These are phyloP conservation scores for Crematogaster levior DNA, from an alignment of 2,888 invertebrate genomes.

Conservation along the genomic window DNA sequence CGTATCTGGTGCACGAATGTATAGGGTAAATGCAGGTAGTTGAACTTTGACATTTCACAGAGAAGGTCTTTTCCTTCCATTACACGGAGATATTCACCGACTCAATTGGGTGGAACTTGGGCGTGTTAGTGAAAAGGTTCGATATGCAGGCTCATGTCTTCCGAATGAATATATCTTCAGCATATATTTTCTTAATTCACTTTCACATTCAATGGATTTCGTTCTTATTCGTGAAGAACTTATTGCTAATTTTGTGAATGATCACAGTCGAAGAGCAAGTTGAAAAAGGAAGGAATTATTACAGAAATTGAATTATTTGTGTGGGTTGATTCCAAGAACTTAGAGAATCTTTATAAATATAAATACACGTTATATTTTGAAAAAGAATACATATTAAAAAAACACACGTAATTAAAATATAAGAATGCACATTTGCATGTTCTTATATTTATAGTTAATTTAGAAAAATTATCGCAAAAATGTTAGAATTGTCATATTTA, in stretches of 20 bases:
- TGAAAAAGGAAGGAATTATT: background rate
- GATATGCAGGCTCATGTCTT: slow-evolving; percentile 35
- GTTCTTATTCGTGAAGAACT: slow-evolving; percentile 5
- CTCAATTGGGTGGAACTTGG: slow-evolving; percentile 51
- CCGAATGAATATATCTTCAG: slow-evolving; percentile 29
- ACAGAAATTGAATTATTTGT: background rate
- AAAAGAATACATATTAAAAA: background rate
- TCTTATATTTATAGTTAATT: background rate
- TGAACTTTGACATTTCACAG: slow-evolving; percentile 65
- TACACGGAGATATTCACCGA: slow-evolving; percentile 49
- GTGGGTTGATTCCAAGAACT: background rate
- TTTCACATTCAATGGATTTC: slow-evolving; percentile 1
- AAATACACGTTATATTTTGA: background rate
- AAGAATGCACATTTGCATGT: no score
- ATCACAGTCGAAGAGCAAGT: background rate
- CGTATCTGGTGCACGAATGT: slow-evolving; percentile 5
- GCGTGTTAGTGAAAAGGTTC: slow-evolving; percentile 44
- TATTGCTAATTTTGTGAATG: background rate
- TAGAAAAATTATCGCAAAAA: background rate
- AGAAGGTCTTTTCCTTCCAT: slow-evolving; percentile 37
- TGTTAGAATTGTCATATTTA: background rate
- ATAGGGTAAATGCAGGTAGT: slow-evolving; percentile 32
- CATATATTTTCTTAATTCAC: slow-evolving; percentile 22
- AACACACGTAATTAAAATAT: background rate
- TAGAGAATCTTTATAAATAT: background rate